Base-by-base conservation (phyloP, 2,797 vertebrate species). In the Cheirogaleus major region DNA sequence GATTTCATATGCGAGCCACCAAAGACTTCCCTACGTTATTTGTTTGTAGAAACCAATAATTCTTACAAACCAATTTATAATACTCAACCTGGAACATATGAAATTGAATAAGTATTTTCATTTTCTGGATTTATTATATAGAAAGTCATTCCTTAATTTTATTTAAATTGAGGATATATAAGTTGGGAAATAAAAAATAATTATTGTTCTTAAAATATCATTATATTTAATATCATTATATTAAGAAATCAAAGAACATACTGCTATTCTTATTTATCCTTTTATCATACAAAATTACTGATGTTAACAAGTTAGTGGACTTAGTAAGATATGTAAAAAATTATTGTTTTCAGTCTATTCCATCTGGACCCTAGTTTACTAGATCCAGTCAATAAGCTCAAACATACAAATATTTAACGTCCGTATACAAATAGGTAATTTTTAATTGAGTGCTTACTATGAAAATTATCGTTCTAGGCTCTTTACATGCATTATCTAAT, bases 81-180 rank as follows among this genome's bases (percentile, higher is more conserved):
- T 88, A 84, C 61, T 90, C 25, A 92, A 17, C 13, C 11, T 43
- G 50, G 63, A 87, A 59, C 6, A 17, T 78, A 80, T 43, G 95
- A 15, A 79, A n/a, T 30, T 59, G 41, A 22, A 69, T 41, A n/a
- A 67, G 63, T 84, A 75, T 43, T 88, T 92, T 93, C 22, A n/a
- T 61, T 93, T 10, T 93, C 92, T 89, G 22, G 15, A 87, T 90
- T 81, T 93, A 70, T n/a, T 57, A 57, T 45, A n/a, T 22, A 92
- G 14, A 81, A 72, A 72, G 18, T 18, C 32, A 81, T 72, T 72
- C 23, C 63, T 48, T 79, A 50, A 86, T 2, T 85, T 82, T 65
- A 95, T 96, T 85, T 84, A 22, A 92, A 76, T 78, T 61, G 9
- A 88, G 15, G 5, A 32, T 72, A 70, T 1, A 52, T 5, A 75